Percentiles rank a stretch among this genome's conserved stretches.
These are phyloP conservation scores for Engraulis encrasicolus DNA, from an alignment of 2,113 vertebrate genomes.

Conservation along the genomic window DNA sequence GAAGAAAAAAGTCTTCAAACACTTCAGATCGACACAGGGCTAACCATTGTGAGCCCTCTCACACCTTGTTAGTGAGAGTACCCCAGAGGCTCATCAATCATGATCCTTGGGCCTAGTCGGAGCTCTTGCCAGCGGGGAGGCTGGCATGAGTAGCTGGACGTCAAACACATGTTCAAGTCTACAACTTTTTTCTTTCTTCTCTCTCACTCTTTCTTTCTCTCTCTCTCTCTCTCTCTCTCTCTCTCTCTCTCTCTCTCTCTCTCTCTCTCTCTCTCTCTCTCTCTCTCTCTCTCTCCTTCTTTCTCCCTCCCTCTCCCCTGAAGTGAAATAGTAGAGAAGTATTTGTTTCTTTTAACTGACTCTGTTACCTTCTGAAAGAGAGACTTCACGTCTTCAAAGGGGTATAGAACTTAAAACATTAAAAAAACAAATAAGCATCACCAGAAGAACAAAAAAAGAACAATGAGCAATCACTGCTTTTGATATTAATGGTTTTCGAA, in stretches of 20 bases:
- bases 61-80: conserved; percentile 38
- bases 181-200: neutral
- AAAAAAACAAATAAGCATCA: neutral
- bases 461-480: neutral
- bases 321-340: neutral
- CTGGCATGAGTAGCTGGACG: neutral
- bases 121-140: neutral
- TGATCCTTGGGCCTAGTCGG: neutral
- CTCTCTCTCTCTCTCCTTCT: too few species aligned
- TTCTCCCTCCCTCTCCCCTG: too few species aligned
- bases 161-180: neutral
- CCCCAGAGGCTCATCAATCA: conserved; percentile 40
- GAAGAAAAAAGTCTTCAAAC: conserved; percentile 12
- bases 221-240: too few species aligned
- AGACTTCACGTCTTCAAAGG: neutral
- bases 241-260: too few species aligned
- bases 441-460: neutral
- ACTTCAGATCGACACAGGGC: conserved; percentile 7
- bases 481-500: neutral
- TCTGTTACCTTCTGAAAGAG: neutral
- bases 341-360: neutral
- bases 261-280: too few species aligned
- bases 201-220: too few species aligned
- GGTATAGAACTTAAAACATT: neutral
- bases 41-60: conserved; percentile 25